Evolutionary conservation across 2,113 vertebrate species (phyloP).

Genomic region (Salvelinus namaycush): DNA sequence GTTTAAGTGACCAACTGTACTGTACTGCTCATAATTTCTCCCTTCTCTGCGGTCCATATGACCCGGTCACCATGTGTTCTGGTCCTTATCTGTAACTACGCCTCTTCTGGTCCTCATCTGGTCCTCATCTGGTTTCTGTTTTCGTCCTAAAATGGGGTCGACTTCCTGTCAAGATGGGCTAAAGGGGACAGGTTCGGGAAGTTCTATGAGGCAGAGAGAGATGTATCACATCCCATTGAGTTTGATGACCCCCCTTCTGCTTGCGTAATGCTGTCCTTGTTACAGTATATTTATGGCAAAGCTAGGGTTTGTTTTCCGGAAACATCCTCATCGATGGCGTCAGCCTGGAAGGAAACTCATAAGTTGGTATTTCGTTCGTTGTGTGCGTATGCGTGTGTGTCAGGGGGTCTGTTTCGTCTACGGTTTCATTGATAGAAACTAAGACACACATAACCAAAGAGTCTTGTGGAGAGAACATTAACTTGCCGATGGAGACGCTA

Average conservation of each 20-base stretch:
- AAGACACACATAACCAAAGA: not conserved
- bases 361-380: not conserved
- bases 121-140: conserved; percentile 3
- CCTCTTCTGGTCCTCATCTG: not conserved
- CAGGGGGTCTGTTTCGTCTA: not conserved
- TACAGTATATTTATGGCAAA: not conserved
- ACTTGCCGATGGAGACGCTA: not conserved
- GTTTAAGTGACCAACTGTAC: not conserved
- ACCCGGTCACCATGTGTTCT: conserved; percentile 2
- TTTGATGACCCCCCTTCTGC: not conserved
- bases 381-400: not conserved
- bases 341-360: not conserved
- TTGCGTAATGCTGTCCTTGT: not conserved
- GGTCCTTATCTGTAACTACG: not conserved
- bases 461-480: not conserved
- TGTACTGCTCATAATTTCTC: not conserved
- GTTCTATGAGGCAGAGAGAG: not conserved
- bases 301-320: not conserved
- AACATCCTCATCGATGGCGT: not conserved
- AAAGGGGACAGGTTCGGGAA: not conserved
- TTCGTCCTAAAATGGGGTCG: not conserved
- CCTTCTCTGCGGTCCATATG: conserved; percentile 4
- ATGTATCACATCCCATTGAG: not conserved
- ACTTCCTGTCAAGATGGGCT: not conserved
- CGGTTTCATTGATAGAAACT: not conserved